Base-by-base conservation (phyloP, 2,888 invertebrate species). In the Troides aeacus region DNA sequence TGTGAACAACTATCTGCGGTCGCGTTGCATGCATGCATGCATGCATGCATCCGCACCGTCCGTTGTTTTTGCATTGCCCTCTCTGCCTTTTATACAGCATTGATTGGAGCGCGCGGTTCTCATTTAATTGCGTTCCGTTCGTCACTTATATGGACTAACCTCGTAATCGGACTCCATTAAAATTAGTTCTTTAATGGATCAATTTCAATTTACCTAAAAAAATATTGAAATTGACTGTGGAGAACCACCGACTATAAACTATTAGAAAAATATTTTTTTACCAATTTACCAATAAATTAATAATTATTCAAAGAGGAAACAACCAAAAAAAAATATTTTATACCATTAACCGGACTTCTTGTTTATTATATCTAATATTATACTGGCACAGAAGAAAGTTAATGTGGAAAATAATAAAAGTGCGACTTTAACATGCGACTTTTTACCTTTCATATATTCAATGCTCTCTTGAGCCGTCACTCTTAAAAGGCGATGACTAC, bases 61-160 rank as follows among this genome's bases (percentile, higher is more conserved):
- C 62, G 62, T 63, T 68, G 63, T 68, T 68, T 63, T 21, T 58
- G 46, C 50, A 61, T 53, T 56, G 53, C 23, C 30, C n/a, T 62
- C 39, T 39, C 39, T 36, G 21, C 21, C 66, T 61, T 61, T 61
- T 66, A 60, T 53, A 56, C 46, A 7, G 18, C 39, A 24, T 18
- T 65, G 42, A 65, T 46, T 65, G 42, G 58, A 10, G 12, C 46
- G 24, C 58, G 58, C 58, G 46, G 65, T 59, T 65, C 23, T 21
- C 23, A 15, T 23, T 23, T 58, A 23, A 58, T 58, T 23, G 23
- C 23, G 23, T 58, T 58, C 12, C 57, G 10, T 23, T 23, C 15
- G 21, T 23, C 12, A n/a, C 23, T 12, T 23, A 21, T 24, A 23
- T 15, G 57, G 7, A 23, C 21, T 21, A 21, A 21, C 21, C 21